These are phyloP conservation scores for Meles meles DNA, from an alignment of 2,113 vertebrate species.

Conservation along the genomic window DNA sequence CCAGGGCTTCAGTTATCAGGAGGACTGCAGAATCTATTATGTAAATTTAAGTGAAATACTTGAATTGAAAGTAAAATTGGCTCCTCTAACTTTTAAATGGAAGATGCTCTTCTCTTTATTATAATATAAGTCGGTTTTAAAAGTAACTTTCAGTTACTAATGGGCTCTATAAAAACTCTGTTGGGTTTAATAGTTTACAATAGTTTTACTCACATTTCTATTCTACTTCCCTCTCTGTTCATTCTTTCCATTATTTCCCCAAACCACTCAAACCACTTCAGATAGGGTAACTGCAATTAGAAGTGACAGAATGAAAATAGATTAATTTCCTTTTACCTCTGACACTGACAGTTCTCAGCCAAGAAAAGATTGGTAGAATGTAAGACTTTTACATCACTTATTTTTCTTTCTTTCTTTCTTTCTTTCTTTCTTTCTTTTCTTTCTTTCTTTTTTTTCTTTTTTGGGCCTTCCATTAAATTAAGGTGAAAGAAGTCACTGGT, in stretches of 20 bases:
- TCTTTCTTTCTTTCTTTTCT: not conserved
- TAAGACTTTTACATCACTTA: not conserved
- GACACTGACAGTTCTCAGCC: not conserved
- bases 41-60: not conserved
- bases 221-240: not conserved
- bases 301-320: not conserved
- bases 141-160: not conserved
- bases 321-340: not conserved
- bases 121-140: not conserved
- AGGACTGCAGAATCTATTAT: not conserved
- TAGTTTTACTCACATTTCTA: not conserved
- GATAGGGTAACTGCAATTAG: not conserved
- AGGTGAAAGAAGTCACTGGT: not conserved
- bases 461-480: not conserved
- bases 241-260: not conserved
- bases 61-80: not conserved
- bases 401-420: accelerated
- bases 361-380: not conserved
- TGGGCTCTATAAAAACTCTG: not conserved
- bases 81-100: not conserved
- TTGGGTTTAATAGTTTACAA: not conserved
- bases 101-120: not conserved
- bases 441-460: not conserved
- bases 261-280: not conserved
- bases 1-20: not conserved